Base-by-base conservation (phyloP, 2,888 invertebrate species). In the Drosophila birchii region DNA sequence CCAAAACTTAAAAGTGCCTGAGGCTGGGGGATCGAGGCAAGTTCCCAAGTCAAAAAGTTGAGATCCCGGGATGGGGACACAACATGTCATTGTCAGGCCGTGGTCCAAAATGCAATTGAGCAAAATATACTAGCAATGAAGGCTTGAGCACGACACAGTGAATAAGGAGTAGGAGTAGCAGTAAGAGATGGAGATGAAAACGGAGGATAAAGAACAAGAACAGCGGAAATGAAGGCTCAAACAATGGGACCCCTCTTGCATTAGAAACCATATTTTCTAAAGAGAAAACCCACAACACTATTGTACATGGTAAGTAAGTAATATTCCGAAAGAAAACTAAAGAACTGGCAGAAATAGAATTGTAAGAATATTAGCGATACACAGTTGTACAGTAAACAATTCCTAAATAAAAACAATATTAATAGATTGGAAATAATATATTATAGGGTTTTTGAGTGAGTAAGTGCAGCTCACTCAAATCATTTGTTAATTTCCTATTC, bases 81-180 rank as follows among this genome's bases (percentile, higher is more conserved):
- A 63, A 70, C 67, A 63, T 70, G 66, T 67, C 66, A 64, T 67
- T 54, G 66, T 54, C 66, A 67, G 66, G 66, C 51, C 49, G 64
- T 66, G 64, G 63, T 66, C 67, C 62, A 81, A 75, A 75, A 81
- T 80, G 86, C 78, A 85, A 77, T 79, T 77, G 75, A 77, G 51
- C 34, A 68, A 75, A 72, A 67, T 76, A 79, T 74, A n/a, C n/a
- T n/a, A 69, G 80, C 73, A 85, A 69, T 68, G 45, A 76, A 53
- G 80, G 72, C 86, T 81, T 81, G 76, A 81, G 80, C 86, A 81
- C 86, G 86, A 57, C 74, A 66, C 76, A 70, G 66, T 53, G 71
- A 20, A 36, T 18, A 18, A 23, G 26, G 26, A 16, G 26, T 26
- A 3, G 26, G 16, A 18, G 36, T 12, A 5, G 36, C 38, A 5